These are phyloP conservation scores for Halichoerus grypus DNA, from an alignment of 2,113 vertebrate species.

Conservation along the genomic window DNA sequence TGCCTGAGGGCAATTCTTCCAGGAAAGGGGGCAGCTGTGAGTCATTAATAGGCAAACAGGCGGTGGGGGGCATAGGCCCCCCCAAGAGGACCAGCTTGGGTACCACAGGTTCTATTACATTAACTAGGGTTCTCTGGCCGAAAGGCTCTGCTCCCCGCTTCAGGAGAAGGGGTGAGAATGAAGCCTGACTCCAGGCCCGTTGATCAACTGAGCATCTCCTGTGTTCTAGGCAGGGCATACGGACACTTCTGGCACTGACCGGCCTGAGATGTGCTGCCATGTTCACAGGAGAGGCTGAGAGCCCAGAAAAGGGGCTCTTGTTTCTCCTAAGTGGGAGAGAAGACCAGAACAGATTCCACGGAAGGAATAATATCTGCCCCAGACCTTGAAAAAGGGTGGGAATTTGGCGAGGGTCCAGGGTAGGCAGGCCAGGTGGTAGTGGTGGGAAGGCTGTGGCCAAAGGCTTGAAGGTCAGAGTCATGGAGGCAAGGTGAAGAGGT, in stretches of 20 bases:
- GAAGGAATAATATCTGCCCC: not conserved
- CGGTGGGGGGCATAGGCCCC: fast-evolving
- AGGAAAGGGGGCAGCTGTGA: not conserved
- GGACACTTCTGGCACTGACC: fast-evolving
- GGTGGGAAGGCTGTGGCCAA: not conserved
- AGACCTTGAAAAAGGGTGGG: not conserved
- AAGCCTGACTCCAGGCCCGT: not conserved
- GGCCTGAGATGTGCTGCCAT: fast-evolving
- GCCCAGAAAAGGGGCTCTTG: not conserved
- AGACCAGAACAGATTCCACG: not conserved
- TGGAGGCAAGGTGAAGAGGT: not conserved
- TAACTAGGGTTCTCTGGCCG: not conserved
- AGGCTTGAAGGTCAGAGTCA: not conserved
- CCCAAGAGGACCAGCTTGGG: not conserved
- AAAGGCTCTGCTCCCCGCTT: not conserved
- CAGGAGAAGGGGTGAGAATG: not conserved
- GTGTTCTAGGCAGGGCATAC: not conserved
- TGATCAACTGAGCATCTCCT: fast-evolving
- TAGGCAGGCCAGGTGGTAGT: not conserved
- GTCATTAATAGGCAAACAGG: not conserved
- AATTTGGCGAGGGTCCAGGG: not conserved
- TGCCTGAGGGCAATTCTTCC: not conserved
- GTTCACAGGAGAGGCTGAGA: not conserved
- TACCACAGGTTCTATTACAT: fast-evolving
- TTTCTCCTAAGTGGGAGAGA: not conserved